Base-by-base conservation (phyloP, 1,140 invertebrate genomes). In the Chelonus insularis region DNA sequence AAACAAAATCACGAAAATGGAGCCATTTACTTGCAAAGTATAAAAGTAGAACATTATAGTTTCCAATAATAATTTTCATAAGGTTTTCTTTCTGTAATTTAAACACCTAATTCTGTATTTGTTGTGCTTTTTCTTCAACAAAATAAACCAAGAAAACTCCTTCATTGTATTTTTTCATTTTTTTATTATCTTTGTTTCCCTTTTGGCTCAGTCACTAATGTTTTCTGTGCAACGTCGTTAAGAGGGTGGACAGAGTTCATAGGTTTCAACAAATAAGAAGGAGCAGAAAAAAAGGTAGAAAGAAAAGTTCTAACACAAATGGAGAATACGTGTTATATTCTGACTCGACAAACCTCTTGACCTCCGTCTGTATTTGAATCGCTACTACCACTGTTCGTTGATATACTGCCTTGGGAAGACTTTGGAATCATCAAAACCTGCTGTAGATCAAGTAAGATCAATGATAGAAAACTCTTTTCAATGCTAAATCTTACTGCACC, bases 151-250 rank as follows among this genome's bases (percentile, higher is more conserved):
- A 34, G 62, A 51, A 54, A 63, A 37, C 36, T 47, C 39, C 20
- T 62, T 62, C 52, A 62, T 57, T 45, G 55, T n/a, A n/a, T n/a
- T n/a, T n/a, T n/a, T n/a, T 39, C 60, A 60, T 57, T 65, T 68
- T 41, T 64, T 70, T 66, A 68, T 68, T 66, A 64, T 54, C 32
- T 55, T 16, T 41, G 61, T 60, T 64, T 65, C 57, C 45, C 68
- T 70, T 57, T 63, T 63, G 64, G 66, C 59, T 60, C 54, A 62
- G 66, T 36, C 45, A 47, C 57, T 63, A 56, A 43, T 41, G 34
- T 41, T 67, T 11, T 39, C 37, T 39, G 37, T 39, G 37, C 14
- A 11, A 14, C 14, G 14, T 39, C 37, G 37, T n/a, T n/a, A n/a
- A 39, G 37, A 39, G 32, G 6, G 6, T 1, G 37, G n/a, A 5